Base-by-base conservation (phyloP, 2,888 invertebrate species). In the Leptinotarsa tumamoca region DNA sequence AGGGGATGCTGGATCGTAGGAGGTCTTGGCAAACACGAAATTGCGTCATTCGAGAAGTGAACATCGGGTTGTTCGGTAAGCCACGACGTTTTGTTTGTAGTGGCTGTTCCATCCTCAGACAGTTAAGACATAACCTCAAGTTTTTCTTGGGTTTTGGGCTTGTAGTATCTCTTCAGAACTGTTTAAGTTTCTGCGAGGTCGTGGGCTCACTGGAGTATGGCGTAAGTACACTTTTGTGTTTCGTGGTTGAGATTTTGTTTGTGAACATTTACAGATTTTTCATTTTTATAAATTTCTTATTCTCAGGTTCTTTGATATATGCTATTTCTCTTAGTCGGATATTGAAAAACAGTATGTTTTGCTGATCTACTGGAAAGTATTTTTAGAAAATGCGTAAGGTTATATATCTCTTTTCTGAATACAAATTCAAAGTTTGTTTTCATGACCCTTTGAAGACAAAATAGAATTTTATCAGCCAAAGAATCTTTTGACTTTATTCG, bases 11-110 rank as follows among this genome's bases (percentile, higher is more conserved):
- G 79, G 82, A 82, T 79, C 80, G 75, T 78, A 78, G 79, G 82
- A 79, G 77, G 75, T 74, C 78, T 75, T 63, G 80, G 75, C 74
- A 79, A 78, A 74, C 80, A 73, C 66, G 77, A 80, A 83, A 78
- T 83, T 83, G 85, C 82, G 80, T 84, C 85, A 85, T 85, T 85
- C 82, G 78, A 76, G 78, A 79, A 71, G 80, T 82, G 84, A 83
- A 80, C 78, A 76, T 83, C 80, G 82, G 77, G 78, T 76, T 79
- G 84, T 79, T 78, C 82, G 79, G 82, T 83, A 75, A 76, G 75
- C 66, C 73, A 56, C 71, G 63, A 72, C 74, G 77, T 79, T 78
- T 77, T 68, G 74, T 67, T 75, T 68, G 58, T 21, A 71, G 21
- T 51, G 52, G 27, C 49, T 69, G 68, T 71, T 52, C 72, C 77